Evolutionary conservation across 2,113 vertebrate species (phyloP), one percentile per base, ranked within the genome.

Genomic region (Pachycephala philippinensis): DNA sequence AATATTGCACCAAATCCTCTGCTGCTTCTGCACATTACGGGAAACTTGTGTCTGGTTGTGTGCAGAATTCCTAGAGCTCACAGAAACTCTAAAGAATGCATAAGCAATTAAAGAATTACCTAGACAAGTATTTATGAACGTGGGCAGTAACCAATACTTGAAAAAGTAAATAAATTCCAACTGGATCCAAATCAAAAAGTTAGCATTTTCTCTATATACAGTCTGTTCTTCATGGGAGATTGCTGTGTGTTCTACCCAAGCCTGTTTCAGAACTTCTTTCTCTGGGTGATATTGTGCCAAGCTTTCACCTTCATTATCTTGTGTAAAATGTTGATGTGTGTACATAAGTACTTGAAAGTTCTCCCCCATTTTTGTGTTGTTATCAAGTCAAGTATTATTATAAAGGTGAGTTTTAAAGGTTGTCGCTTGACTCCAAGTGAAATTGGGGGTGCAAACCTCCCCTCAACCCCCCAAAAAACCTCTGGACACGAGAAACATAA

Each of bases 391-490:
- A 88, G 20, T 85, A 37, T 12, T 63, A 14, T 30, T 68, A 33
- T 39, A 22, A 78, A 85, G 28, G 21, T 85, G 49, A 71, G 10
- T 87, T 63, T 56, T 53, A 74, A 85, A 77, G 44, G 9, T 8
- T 45, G 9, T 61, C 15, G 30, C 30, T 50, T 79, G 35, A 72
- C 3, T 52, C 6, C 24, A 39, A 59, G 39, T 66, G 56, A 64
- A 93, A 79, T 5, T 44, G 8, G 6, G 24, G 7, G 6, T 85
- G 24, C 17, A 78, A 10, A 63, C 13, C 7, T 72, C 21, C 42
- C 10, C 8, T 66, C 21, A n/a, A 7, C 2, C 13, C 5, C 1
- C 4, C 2, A 15, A 33, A 40, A n/a, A 2, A 7, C 4, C 4
- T 15, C 15, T 53, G 35, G 21, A 21, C 20, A 26, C 4, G 9